Evolutionary conservation across 2,113 vertebrate species (phyloP).

Genomic region (Stigmatopora argus): DNA sequence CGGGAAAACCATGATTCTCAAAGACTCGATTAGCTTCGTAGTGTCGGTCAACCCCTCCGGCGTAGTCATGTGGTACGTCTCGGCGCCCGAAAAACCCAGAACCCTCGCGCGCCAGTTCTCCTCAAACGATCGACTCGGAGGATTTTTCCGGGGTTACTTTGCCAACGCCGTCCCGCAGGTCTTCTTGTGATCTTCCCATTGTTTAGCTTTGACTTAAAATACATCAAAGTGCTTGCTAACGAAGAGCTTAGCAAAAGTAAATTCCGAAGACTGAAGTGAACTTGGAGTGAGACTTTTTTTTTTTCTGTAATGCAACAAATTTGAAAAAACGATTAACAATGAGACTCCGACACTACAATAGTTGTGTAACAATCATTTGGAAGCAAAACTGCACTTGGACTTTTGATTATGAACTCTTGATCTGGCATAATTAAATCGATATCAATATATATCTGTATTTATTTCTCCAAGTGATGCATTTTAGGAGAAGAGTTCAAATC

Average conservation of each 20-base stretch:
- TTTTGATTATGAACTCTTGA: not conserved
- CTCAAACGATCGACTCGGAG: not conserved
- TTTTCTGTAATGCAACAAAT: not conserved
- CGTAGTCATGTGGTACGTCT: conserved; percentile 90
- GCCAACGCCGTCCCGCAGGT: conserved; percentile 26
- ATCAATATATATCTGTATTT: not conserved
- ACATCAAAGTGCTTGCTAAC: not conserved
- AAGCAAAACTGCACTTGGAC: not conserved
- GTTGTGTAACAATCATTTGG: not conserved
- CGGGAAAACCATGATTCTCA: conserved; percentile 53
- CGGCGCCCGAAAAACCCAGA: conserved; percentile 47
- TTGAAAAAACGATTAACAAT: not conserved
- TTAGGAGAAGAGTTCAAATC: not conserved
- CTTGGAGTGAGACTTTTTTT: not conserved
- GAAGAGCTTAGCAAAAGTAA: not conserved
- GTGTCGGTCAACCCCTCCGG: conserved; percentile 84
- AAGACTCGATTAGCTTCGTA: conserved; percentile 68
- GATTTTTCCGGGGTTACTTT: not conserved
- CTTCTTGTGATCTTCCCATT: conserved; percentile 26
- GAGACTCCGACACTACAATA: not conserved
- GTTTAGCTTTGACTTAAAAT: not conserved
- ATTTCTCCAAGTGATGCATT: not conserved
- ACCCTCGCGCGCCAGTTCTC: conserved; percentile 4
- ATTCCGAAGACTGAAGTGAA: not conserved
- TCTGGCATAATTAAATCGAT: not conserved